Percentiles rank a stretch among this genome's conserved stretches.
Conservation (phyloP, 2,888 invertebrate genomes). For the Cantharis lateralis region DNA sequence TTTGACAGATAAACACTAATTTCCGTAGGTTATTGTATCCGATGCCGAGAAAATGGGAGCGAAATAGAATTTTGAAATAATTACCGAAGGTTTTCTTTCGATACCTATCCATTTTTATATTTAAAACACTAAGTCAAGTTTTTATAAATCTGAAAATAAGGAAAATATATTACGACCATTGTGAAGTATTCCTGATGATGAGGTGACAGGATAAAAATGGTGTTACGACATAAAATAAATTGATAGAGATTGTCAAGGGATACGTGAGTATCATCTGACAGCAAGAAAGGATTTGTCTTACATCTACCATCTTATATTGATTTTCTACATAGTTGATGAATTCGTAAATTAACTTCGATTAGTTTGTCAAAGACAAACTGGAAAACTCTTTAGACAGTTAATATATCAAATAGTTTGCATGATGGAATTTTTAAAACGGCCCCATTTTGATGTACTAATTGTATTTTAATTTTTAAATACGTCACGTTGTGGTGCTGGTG, state of each 20-base stretch:
- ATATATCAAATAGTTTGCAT: not conserved
- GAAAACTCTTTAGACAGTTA: not conserved
- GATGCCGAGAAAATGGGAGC: not conserved
- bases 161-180: not conserved
- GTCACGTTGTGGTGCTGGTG: not conserved
- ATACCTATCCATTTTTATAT: not conserved
- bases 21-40: slow-evolving; percentile 1
- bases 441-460: not conserved
- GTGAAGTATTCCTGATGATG: slow-evolving; percentile 9
- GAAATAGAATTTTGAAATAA: not conserved
- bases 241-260: slow-evolving; percentile 19
- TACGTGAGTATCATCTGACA: slow-evolving; percentile 15
- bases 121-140: not conserved
- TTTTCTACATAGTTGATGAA: slow-evolving; percentile 9
- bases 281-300: slow-evolving; percentile 13
- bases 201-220: slow-evolving; percentile 6
- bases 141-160: not conserved
- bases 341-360: slow-evolving; percentile 3
- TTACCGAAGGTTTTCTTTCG: not conserved
- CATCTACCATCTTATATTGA: slow-evolving; percentile 8
- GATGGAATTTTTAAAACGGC: not conserved
- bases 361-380: not conserved
- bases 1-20: slow-evolving; percentile 1
- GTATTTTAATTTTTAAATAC: not conserved
- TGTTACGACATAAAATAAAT: slow-evolving; percentile 13